Base-by-base conservation (phyloP, 2,888 invertebrate species). In the Charanyca ferruginea region DNA sequence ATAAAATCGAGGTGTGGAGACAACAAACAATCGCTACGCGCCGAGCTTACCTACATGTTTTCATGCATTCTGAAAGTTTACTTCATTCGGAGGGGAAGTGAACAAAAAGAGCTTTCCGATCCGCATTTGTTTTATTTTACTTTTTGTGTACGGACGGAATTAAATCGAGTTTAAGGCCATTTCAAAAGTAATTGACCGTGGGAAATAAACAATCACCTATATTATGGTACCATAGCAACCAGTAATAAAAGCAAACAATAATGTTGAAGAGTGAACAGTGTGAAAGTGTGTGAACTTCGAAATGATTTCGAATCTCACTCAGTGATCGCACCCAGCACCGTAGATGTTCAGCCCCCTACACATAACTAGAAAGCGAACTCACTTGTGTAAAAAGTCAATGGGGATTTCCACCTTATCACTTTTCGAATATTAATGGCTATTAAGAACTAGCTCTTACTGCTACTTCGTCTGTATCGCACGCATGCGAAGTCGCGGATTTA, bases 1-100 rank as follows among this genome's bases (percentile, higher is more conserved):
- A 70, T 70, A 66, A 28, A 1, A 6, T 44, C 5, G 22, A 73
- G 73, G 73, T 57, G 70, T 54, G 70, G 52, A 70, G 48, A 32
- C 54, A 62, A 25, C 71, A 54, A 54, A 72, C 68, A 61, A 28
- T 41, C 28, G 32, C 44, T 28, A 44, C n/a, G 28, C 38, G 28
- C 11, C 13, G 28, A 64, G 48, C 64, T 70, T 52, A 32, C 22
- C 11, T 8, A 32, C 32, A 8, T 13, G 9, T 23, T 53, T 70
- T 41, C 44, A 45, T 16, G 48, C 53, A 71, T 71, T 71, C 48
- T 42, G 64, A 63, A 63, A 71, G 68, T 38, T 63, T n/a, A 35
- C 23, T 53, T 63, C 71, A 44, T 38, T 38, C 47, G 41, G 25
- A 42, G 2, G 35, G 22, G 47, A 48, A 53, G 32, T 49, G 49